Base-by-base conservation (phyloP, 2,888 invertebrate genomes). In the Bembecia ichneumoniformis region DNA sequence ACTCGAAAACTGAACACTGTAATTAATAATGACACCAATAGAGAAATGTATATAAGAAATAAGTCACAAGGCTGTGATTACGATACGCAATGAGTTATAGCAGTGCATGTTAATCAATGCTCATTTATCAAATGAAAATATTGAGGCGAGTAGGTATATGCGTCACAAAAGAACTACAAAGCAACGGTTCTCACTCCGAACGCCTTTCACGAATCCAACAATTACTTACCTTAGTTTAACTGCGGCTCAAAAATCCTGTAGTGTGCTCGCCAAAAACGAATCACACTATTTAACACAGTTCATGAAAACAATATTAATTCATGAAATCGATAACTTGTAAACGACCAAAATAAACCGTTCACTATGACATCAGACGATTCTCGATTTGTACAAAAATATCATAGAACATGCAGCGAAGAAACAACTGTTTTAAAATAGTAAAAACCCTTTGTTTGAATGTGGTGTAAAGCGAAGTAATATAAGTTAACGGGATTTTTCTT, bases 241-340 rank as follows among this genome's bases (percentile, higher is more conserved):
- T 74, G 75, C 74, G 69, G 70, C 78, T 73, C 76, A 69, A 84
- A 84, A 83, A 81, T 74, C 56, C 67, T 73, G 71, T 72, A 64
- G 74, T 71, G 75, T 63, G 66, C 60, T 68, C 65, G 69, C 68
- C 71, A 68, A 68, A 71, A 71, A 71, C 67, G 68, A 66, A 71
- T 64, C 58, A 63, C 74, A 77, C 75, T 80, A 77, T 68, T 79
- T 77, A 79, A 81, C 80, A 74, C 28, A 7, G 28, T 28, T 77
- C 82, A 81, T 82, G 67, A 71, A 80, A 74, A 77, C 75, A 77
- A 72, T 70, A 60, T 69, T 49, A 50, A 61, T 72, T 68, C 59
- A 62, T 73, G 81, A 80, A 83, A 86, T 86, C 86, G 77, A 86
- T 84, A 83, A 64, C 66, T 65, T 62, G 62, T 62, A 69, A 77